phyloP scores from a whole-genome alignment of 2,113 vertebrate genomes.

The Malurus cyaneus region DNA sequence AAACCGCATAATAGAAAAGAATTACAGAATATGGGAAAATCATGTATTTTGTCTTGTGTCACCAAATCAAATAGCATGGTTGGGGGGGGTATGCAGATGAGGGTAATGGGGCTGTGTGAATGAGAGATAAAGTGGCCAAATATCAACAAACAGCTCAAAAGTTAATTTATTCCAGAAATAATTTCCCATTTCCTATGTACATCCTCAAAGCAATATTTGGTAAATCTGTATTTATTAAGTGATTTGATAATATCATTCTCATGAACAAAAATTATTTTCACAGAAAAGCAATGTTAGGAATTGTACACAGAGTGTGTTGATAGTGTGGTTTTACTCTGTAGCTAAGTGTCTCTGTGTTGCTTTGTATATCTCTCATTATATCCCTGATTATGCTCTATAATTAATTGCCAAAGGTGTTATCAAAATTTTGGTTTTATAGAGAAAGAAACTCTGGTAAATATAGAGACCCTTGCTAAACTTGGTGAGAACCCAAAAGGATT shows the following conservation, averaged over 20 bases:
- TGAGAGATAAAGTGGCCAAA: background rate
- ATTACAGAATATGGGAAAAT: background rate
- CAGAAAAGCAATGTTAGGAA: background rate
- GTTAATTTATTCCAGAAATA: background rate
- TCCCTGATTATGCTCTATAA: background rate
- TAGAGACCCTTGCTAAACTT: background rate
- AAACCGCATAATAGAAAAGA: background rate
- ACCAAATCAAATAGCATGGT: accelerated
- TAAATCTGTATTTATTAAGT: background rate
- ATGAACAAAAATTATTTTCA: background rate
- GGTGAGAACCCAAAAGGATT: background rate
- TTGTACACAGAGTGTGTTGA: background rate
- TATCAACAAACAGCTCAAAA: background rate
- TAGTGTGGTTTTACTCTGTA: background rate
- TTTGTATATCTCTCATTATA: background rate
- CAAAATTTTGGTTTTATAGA: background rate
- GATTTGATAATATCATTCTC: background rate
- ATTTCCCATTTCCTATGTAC: background rate
- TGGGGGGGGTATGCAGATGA: accelerated
- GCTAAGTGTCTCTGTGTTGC: background rate
- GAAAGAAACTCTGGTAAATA: background rate
- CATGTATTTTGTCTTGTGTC: background rate
- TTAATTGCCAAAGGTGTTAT: background rate
- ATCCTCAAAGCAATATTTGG: background rate
- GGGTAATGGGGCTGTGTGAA: accelerated